These are phyloP conservation scores for Elanoides forficatus DNA, from an alignment of 2,113 vertebrate genomes.

Conservation along the genomic window DNA sequence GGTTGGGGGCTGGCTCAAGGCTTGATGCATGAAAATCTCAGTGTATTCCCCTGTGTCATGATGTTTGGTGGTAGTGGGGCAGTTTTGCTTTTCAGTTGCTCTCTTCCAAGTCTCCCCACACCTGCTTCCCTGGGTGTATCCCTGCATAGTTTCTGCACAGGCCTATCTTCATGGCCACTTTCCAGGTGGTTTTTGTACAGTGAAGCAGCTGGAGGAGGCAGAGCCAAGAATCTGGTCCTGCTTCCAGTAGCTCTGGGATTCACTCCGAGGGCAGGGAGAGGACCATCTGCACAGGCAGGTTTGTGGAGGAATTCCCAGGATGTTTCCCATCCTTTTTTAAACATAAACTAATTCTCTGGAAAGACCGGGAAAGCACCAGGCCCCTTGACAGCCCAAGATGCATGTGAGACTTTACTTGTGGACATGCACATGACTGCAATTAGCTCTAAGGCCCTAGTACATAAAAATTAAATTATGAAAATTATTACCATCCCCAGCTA, in stretches of 20 bases:
- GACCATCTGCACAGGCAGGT: conserved; percentile 51
- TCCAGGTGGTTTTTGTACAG: conserved; percentile 46
- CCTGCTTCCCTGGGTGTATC: not conserved
- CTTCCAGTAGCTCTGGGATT: conserved; percentile 37
- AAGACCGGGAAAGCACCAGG: conserved; percentile 14
- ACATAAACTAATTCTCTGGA: conserved; percentile 7
- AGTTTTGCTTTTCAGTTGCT: not conserved
- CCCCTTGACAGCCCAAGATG: not conserved
- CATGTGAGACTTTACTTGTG: not conserved
- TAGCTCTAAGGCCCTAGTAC: not conserved
- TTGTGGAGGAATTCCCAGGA: conserved; percentile 51
- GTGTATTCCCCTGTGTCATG: accelerated
- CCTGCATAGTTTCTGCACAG: not conserved
- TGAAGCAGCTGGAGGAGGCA: not conserved
- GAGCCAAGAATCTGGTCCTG: conserved; percentile 24
- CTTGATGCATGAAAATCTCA: not conserved
- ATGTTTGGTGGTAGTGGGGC: not conserved
- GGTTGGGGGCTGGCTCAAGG: not conserved
- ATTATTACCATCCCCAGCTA: not conserved
- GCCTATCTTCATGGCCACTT: conserved; percentile 38
- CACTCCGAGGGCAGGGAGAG: conserved; percentile 25
- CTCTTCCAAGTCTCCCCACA: not conserved
- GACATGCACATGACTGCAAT: not conserved
- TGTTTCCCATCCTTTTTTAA: conserved; percentile 46
- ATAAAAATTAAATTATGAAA: not conserved